These are phyloP conservation scores for Helicoverpa armigera DNA, from an alignment of 1,140 invertebrate genomes.

Conservation along the genomic window DNA sequence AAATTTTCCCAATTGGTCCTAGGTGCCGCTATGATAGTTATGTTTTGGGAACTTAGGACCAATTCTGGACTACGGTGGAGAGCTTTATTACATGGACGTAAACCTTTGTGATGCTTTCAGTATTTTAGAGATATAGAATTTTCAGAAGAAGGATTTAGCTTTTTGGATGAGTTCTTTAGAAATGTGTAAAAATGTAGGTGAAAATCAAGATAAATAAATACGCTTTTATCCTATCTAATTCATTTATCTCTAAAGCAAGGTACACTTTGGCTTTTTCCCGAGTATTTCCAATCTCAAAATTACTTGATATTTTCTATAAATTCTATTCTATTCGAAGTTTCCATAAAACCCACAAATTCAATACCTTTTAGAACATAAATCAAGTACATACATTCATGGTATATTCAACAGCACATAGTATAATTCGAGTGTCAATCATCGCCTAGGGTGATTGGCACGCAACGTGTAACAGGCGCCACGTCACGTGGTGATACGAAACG, in stretches of 20 bases:
- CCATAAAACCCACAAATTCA: too few species aligned
- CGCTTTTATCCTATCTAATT: too few species aligned
- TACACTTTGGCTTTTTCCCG: too few species aligned
- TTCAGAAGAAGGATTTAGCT: too few species aligned
- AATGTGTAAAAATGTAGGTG: too few species aligned
- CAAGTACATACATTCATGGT: background rate
- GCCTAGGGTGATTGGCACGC: slow-evolving; percentile 22
- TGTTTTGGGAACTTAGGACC: background rate
- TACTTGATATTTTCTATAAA: too few species aligned
- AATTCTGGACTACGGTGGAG: background rate
- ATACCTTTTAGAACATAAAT: background rate
- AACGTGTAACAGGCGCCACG: background rate
- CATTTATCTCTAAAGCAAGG: too few species aligned
- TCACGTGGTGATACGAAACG: background rate
- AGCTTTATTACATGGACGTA: background rate
- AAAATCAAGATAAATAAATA: too few species aligned
- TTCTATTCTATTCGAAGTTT: too few species aligned
- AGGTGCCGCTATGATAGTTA: background rate
- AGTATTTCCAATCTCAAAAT: too few species aligned
- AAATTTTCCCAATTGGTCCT: background rate
- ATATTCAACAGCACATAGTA: slow-evolving; percentile 13
- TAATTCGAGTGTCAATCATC: slow-evolving; percentile 40
- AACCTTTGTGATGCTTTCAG: background rate
- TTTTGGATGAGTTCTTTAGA: too few species aligned
- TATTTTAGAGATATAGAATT: too few species aligned